phyloP scores from a whole-genome alignment of 2,888 invertebrate species.

The Drosophila austrosaltans region DNA sequence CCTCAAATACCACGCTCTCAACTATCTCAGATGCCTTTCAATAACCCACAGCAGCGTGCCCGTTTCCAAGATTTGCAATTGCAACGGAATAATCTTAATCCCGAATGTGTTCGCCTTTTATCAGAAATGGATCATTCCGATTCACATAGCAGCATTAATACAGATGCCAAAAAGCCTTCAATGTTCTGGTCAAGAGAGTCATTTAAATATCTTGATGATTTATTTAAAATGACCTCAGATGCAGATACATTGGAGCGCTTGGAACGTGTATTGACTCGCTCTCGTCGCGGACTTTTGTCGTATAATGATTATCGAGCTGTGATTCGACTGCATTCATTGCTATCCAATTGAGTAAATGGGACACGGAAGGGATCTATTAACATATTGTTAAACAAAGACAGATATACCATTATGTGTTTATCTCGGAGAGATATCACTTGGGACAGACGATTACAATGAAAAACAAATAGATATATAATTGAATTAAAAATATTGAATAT shows the following conservation, averaged over 20 bases:
- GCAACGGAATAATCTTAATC: slow-evolving; percentile 25
- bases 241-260: slow-evolving; percentile 65
- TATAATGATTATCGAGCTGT: slow-evolving; percentile 82
- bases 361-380: not conserved
- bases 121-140: slow-evolving; percentile 51
- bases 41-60: slow-evolving; percentile 53
- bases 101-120: slow-evolving; percentile 61
- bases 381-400: slow-evolving; percentile 16
- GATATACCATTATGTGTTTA: not conserved
- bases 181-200: slow-evolving; percentile 82
- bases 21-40: slow-evolving; percentile 44
- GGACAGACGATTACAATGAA: slow-evolving; percentile 8
- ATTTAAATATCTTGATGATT: slow-evolving; percentile 76
- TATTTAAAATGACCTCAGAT: slow-evolving; percentile 59
- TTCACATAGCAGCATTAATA: slow-evolving; percentile 39
- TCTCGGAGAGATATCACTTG: slow-evolving; percentile 1
- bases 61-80: slow-evolving; percentile 44
- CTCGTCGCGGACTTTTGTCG: slow-evolving; percentile 80
- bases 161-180: slow-evolving; percentile 63
- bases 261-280: slow-evolving; percentile 74
- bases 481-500: not conserved
- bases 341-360: slow-evolving; percentile 47
- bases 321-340: slow-evolving; percentile 74
- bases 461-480: not conserved
- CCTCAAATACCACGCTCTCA: slow-evolving; percentile 24